Evolutionary conservation across 2,888 invertebrate genomes (phyloP), one percentile per base, ranked within the genome.

Genomic region (Polyommatus icarus): DNA sequence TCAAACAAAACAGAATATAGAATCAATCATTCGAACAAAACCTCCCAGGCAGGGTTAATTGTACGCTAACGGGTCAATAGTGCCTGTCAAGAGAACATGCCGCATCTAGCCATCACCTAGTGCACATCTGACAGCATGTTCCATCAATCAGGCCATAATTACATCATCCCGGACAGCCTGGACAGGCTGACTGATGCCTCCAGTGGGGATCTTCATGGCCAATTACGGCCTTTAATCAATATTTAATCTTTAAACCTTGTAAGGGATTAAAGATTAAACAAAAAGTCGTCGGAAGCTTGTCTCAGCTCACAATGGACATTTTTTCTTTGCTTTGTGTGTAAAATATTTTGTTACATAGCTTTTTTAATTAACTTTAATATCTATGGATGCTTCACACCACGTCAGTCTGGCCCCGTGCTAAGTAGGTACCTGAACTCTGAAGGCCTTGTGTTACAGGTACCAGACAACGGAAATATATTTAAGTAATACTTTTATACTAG

Each of bases 181-280:
- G 72, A 72, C 72, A 72, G 36, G 46, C 72, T 75, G 75, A 75
- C 50, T 54, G 75, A 75, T 75, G 46, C 40, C 24, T 75, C 75
- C 75, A 75, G 75, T 29, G 50, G 75, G 50, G 54, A 20, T 20
- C 24, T 75, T 75, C 75, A 54, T 75, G 75, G 75, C 75, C 75
- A 54, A 75, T 75, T 75, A 75, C 18, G 50, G 75, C 75, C 75
- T 54, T 29, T 54, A 75, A 75, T 75, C 50, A 75, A 75, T 50
- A 75, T 75, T 75, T 75, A 75, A 75, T 75, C 50, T 75, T 4
- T 12, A 18, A 75, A 54, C 75, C 54, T 24, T 54, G 29, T 67
- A 67, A 29, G 67, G 67, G 15, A 15, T 15, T 67, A 7, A 29
- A 29, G 29, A 32, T 67, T 32, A 67, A 75, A 54, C 29, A 75